Evolutionary conservation across 2,113 vertebrate genomes (phyloP).

Genomic region (Xerus inauris): DNA sequence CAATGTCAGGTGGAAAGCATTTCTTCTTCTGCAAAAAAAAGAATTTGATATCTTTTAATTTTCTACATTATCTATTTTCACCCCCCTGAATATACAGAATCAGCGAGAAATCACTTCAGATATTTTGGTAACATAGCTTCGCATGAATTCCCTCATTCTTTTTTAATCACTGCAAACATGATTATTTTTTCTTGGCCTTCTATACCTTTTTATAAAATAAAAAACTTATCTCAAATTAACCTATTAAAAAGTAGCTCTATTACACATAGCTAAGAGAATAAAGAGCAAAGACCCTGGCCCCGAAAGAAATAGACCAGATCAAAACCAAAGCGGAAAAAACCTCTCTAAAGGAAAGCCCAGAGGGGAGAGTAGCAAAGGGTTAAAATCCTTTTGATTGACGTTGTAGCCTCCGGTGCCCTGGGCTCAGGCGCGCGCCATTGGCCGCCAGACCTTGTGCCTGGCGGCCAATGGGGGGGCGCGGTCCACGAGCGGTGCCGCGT

Average conservation of each 20-base stretch:
- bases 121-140: not conserved
- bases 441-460: slow-evolving; percentile 89
- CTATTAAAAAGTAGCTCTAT: slow-evolving; percentile 38
- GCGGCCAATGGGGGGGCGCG: slow-evolving; percentile 95
- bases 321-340: slow-evolving; percentile 36
- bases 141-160: not conserved
- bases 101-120: slow-evolving; percentile 27
- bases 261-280: not conserved
- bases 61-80: not conserved
- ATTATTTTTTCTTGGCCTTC: not conserved
- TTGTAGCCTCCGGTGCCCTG: slow-evolving; percentile 89
- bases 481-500: slow-evolving; percentile 97
- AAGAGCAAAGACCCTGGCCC: not conserved
- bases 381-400: slow-evolving; percentile 89
- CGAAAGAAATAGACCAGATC: slow-evolving; percentile 8
- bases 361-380: slow-evolving; percentile 72
- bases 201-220: not conserved
- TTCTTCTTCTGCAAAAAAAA: not conserved
- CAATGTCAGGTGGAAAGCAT: not conserved
- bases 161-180: not conserved
- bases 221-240: slow-evolving; percentile 57
- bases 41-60: not conserved
- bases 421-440: slow-evolving; percentile 92
- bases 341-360: slow-evolving; percentile 34
- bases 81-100: not conserved